Base-by-base conservation (phyloP, 2,797 vertebrate species). In the Takifugu rubripes region DNA sequence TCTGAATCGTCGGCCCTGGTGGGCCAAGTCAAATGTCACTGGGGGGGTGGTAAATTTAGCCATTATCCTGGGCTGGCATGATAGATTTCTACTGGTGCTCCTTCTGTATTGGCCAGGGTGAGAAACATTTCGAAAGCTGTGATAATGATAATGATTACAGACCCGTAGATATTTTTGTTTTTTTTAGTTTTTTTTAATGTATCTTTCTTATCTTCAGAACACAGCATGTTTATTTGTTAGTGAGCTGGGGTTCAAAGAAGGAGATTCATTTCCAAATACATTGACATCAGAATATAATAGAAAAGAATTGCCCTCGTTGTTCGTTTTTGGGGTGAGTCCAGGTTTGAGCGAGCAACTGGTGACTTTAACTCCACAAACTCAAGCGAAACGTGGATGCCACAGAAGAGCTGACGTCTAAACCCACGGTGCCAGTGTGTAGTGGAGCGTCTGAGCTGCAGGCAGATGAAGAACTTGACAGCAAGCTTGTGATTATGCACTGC, bases 401-500 rank as follows among this genome's bases (percentile, higher is more conserved):
- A 31, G 12, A 54, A 42, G n/a, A 29, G 36, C 36, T 40, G 36
- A 40, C 36, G 36, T 40, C 36, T 10, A 40, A 40, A 40, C 36
- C 36, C 36, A 40, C 3, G 36, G 52, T 24, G 15, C 1, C 3
- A 11, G 31, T 49, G 51, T 47, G 54, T 49, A 55, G 50, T 55
- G 52, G 45, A 68, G 53, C 52, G 12, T 65, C 64, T 61, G 59
- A 66, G 50, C 47, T 69, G 66, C 64, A 57, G 58, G 51, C 47
- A 68, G 58, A 74, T 66, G 68, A 77, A 68, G 64, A 66, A 52
- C 25, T 56, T 65, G 69, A 77, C 72, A 72, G 70, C 12, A 5
- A 72, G 54, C 59, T 52, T 79, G 60, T 77, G 72, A 75, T 64
- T 50, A 66, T 56, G 36, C 50, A 60, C 62, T 73, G 49, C 49